A percentile compares a stretch with the other conserved stretches of the same genome.
Conservation (phyloP, 2,797 vertebrate species). For the Nannoperca obscura region DNA sequence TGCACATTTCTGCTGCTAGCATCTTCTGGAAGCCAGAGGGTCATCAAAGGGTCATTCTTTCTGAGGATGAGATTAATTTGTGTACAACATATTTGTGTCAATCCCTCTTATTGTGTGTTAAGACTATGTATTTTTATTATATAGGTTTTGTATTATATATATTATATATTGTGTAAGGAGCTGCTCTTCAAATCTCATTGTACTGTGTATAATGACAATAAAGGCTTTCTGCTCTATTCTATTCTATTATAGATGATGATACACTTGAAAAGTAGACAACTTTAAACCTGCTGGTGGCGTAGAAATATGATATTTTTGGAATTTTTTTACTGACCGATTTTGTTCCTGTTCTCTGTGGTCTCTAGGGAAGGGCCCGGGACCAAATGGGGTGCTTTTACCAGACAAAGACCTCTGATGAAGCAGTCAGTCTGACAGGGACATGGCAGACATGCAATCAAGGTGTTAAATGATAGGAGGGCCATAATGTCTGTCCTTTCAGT, state of each 20-base stretch:
- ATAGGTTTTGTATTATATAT: too few relatives aligned
- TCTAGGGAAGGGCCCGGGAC: constrained; percentile 37
- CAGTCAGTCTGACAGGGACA: constrained; percentile 73
- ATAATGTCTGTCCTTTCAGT: constrained; percentile 74
- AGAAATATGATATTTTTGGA: constrained; percentile 4
- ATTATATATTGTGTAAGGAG: too few relatives aligned
- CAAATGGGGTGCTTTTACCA: constrained; percentile 57
- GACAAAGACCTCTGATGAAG: constrained; percentile 75
- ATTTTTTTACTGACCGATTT: constrained; percentile 31
- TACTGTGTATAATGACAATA: too few relatives aligned
- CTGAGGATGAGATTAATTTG: neutral
- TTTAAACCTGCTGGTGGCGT: too few relatives aligned
- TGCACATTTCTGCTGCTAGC: too few relatives aligned
- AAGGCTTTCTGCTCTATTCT: too few relatives aligned
- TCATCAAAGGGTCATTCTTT: too few relatives aligned
- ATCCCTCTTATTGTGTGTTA: neutral
- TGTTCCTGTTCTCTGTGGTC: constrained; percentile 36
- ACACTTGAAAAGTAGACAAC: too few relatives aligned
- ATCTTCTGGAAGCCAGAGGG: too few relatives aligned
- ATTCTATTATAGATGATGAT: too few relatives aligned
- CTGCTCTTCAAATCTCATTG: too few relatives aligned
- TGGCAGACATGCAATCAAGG: constrained; percentile 80
- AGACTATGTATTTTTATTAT: too few relatives aligned
- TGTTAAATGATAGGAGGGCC: constrained; percentile 75
- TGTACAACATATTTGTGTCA: rapidly evolving